A percentile compares a stretch with the other conserved stretches of the same genome.
These are phyloP conservation scores for Ctenosaura bakeri DNA, from an alignment of 2,797 vertebrate genomes.

Conservation along the genomic window DNA sequence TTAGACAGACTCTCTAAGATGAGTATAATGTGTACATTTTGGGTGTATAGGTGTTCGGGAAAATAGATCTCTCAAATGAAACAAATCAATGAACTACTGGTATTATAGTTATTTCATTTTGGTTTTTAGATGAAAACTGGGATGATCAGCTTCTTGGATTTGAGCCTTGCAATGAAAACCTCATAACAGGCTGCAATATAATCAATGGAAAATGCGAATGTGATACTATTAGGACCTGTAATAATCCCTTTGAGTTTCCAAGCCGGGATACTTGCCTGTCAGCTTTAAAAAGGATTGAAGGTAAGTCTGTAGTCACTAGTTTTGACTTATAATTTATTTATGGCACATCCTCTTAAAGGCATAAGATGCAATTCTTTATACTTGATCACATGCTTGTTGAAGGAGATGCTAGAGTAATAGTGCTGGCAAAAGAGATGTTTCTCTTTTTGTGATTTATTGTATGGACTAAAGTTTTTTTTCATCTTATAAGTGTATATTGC, in stretches of 20 bases:
- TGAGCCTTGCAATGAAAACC: constrained; percentile 93
- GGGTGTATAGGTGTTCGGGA: constrained; percentile 26
- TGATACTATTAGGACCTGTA: constrained; percentile 90
- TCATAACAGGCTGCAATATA: constrained; percentile 92
- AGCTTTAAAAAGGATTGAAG: constrained; percentile 90
- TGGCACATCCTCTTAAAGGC: constrained; percentile 33
- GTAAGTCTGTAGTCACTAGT: constrained; percentile 77
- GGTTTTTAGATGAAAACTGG: constrained; percentile 91
- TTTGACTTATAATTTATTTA: constrained; percentile 22
- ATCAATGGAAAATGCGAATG: constrained; percentile 91
- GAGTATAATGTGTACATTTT: constrained; percentile 12
- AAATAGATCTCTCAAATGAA: constrained; percentile 28
- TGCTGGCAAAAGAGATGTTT: constrained; percentile 8
- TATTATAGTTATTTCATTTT: constrained; percentile 68
- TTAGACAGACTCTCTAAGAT: not conserved
- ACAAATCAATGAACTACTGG: constrained; percentile 56
- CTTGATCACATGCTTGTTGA: constrained; percentile 16
- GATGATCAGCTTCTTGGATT: constrained; percentile 92
- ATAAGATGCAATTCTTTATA: constrained; percentile 2
- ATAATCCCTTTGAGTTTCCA: constrained; percentile 90
- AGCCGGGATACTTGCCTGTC: constrained; percentile 86
- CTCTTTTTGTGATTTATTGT: not conserved
- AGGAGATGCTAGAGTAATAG: not conserved
- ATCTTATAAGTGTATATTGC: not conserved
- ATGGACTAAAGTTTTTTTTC: not conserved